Evolutionary conservation across 2,888 invertebrate genomes (phyloP).

Genomic region (Hemaris fuciformis): DNA sequence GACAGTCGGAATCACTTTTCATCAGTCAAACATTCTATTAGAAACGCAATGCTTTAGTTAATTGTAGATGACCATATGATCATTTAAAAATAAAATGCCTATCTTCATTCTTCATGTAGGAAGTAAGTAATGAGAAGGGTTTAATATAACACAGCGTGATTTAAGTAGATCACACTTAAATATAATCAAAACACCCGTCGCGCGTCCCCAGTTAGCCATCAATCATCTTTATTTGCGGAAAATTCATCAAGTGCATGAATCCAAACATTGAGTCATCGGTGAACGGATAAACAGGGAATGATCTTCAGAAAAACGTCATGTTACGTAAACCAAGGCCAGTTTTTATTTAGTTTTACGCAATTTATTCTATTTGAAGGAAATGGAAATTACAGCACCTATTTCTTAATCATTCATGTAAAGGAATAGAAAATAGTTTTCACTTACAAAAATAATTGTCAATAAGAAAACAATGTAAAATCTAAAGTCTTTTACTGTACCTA

Average conservation of each 20-base stretch:
- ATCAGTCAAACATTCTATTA: too few species aligned
- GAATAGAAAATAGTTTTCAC: too few species aligned
- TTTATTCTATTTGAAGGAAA: not conserved
- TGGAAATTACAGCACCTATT: not conserved
- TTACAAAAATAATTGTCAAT: too few species aligned
- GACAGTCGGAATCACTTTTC: too few species aligned
- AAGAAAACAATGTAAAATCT: too few species aligned
- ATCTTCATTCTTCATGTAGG: too few species aligned
- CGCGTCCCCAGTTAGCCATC: not conserved
- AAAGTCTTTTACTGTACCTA: too few species aligned
- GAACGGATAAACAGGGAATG: not conserved
- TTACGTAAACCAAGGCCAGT: not conserved
- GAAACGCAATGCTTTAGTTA: too few species aligned
- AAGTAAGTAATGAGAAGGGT: too few species aligned
- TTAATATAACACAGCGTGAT: not conserved
- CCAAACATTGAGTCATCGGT: not conserved
- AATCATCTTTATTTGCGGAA: constrained; percentile 6
- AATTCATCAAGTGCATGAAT: constrained; percentile 3
- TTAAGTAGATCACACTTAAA: not conserved
- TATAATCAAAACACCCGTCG: not conserved
- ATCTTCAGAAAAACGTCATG: not conserved
- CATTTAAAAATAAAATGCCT: too few species aligned
- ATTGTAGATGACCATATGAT: too few species aligned
- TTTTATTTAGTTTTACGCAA: not conserved
- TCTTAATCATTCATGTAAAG: not conserved